Base-by-base conservation (phyloP, 35 echinoderm and acorn worm genomes). In the Diadema setosum region DNA sequence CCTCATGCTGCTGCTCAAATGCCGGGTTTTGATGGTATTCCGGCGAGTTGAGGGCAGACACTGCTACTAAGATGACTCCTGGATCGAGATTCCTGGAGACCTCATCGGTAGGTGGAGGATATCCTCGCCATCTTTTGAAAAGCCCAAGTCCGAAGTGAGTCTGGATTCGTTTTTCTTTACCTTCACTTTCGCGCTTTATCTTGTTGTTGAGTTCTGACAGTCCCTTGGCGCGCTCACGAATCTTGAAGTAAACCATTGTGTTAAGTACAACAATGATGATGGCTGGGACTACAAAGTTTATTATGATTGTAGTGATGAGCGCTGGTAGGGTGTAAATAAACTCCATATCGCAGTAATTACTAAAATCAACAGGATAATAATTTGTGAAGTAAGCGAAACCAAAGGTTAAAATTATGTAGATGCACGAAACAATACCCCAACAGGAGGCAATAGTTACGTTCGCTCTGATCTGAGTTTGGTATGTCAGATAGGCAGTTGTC, bases 281-380 rank as follows among this genome's bases (percentile, higher is more conserved):
- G 42, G 88, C 70, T 20, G 92, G 92, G 15, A 94, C 56, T 9
- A 78, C 42, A 59, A 89, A 94, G 58, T 94, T 63, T 18, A 65
- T 80, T 0, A 89, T 43, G 12, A 94, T 56, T 21, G 59, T 39
- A 67, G 70, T 84, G 4, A 70, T 58, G 18, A 85, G 45, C 15
- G 82, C 89, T 25, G 78, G 52, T 1, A 16, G 17, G 9, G 31
- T 26, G 40, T 81, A 50, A 4, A 90, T 49, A 2, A 84, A 67
- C 26, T 94, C 92, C 4, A 84, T 21, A 29, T 94, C 92, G 40
- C 92, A 94, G 45, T 85, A 40, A 9, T 81, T 29, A 7, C 18
- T 11, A 1, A 84, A 89, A 56, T 89, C 70, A 5, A 90, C 82
- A 3, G 17, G 18, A 18, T 46, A 27, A 2, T 78, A 30, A 21